Conservation (phyloP, 2,113 vertebrate species). For the Bos taurus region DNA sequence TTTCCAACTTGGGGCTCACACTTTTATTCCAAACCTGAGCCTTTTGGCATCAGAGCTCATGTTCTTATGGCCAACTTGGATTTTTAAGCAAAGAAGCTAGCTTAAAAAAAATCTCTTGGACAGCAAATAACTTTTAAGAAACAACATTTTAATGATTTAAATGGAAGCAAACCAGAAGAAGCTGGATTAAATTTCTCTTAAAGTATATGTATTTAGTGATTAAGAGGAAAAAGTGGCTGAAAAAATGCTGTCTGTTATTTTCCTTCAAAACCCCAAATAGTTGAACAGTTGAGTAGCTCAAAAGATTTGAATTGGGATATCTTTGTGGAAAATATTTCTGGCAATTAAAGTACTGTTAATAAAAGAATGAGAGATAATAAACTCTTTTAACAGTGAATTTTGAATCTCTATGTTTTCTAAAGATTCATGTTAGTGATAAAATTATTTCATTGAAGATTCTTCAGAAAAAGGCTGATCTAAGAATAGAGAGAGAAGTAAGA, state of each 20-base stretch:
- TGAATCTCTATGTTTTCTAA: slow-evolving; percentile 14
- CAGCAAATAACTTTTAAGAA: slow-evolving; percentile 61
- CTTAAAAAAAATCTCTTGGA: slow-evolving; percentile 64
- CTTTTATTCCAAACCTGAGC: slow-evolving; percentile 50
- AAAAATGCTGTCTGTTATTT: slow-evolving; percentile 45
- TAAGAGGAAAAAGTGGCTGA: slow-evolving; percentile 47
- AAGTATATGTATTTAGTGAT: slow-evolving; percentile 61
- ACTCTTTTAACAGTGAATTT: slow-evolving; percentile 28
- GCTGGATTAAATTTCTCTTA: slow-evolving; percentile 61
- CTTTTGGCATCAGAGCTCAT: slow-evolving; percentile 45
- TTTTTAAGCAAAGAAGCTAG: slow-evolving; percentile 62
- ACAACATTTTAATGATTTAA: slow-evolving; percentile 67
- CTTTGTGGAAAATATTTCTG: slow-evolving; percentile 62
- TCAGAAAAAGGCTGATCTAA: background rate
- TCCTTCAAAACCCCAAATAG: slow-evolving; percentile 60
- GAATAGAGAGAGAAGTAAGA: background rate
- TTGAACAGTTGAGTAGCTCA: slow-evolving; percentile 53
- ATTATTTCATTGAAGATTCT: slow-evolving; percentile 8
- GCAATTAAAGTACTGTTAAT: slow-evolving; percentile 22
- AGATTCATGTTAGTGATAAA: slow-evolving; percentile 11
- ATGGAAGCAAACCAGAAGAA: slow-evolving; percentile 64
- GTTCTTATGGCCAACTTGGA: slow-evolving; percentile 57
- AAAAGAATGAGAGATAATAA: slow-evolving; percentile 32
- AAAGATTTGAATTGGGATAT: slow-evolving; percentile 13
- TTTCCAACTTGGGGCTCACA: slow-evolving; percentile 53